Conservation (phyloP, 2,888 invertebrate species). For the Erebia ligea region DNA sequence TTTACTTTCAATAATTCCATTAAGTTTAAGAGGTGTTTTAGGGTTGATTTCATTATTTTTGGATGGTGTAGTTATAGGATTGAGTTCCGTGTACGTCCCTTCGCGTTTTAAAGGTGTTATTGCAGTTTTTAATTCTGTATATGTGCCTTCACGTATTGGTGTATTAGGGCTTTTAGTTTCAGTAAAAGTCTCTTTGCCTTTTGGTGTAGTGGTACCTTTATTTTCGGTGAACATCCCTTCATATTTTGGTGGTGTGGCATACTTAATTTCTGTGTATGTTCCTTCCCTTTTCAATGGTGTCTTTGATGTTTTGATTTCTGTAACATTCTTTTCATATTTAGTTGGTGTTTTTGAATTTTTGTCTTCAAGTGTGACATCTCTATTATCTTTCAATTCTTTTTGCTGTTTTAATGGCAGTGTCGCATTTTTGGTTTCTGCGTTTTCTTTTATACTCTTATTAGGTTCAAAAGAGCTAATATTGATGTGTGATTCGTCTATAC, state of each 20-base stretch:
- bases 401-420: neutral
- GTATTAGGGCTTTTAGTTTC: neutral
- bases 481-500: constrained; percentile 58
- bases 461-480: constrained; percentile 1
- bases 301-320: neutral
- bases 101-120: constrained; percentile 23
- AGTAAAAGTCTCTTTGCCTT: neutral
- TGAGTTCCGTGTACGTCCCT: constrained; percentile 24
- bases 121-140: constrained; percentile 8
- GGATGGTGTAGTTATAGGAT: constrained; percentile 9
- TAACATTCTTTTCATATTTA: neutral
- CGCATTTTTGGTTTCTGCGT: neutral
- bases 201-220: neutral
- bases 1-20: neutral
- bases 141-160: constrained; percentile 15
- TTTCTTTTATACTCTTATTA: neutral
- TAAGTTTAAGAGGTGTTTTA: constrained; percentile 20
- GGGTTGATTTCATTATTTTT: constrained; percentile 4
- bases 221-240: neutral
- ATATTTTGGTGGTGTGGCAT: constrained; percentile 11
- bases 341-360: neutral
- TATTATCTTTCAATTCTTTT: neutral
- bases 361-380: neutral
- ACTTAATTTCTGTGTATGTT: constrained; percentile 18
- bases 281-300: constrained; percentile 20